phyloP scores from a whole-genome alignment of 2,797 vertebrate species.

The Psittacula derbiana region DNA sequence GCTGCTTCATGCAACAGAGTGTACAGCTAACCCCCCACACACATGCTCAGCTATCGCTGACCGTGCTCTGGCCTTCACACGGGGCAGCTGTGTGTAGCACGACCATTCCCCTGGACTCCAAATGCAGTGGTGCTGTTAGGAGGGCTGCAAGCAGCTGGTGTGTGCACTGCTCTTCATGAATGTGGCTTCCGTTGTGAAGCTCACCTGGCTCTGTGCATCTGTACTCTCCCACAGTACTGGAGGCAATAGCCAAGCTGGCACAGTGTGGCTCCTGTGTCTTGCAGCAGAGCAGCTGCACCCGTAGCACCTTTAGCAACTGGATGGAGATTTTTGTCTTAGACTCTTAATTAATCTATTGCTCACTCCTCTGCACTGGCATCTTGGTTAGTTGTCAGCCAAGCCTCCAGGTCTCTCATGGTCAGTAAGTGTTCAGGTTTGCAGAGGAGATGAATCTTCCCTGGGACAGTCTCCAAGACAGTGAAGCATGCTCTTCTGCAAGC shows the following conservation, averaged over 20 bases:
- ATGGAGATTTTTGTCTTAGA: background rate
- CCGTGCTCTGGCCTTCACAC: background rate
- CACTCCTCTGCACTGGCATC: background rate
- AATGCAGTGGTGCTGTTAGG: background rate
- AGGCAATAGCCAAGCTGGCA: background rate
- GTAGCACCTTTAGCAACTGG: background rate
- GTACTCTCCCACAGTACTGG: background rate
- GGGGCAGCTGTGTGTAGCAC: background rate
- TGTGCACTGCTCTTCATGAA: background rate
- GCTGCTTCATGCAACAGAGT: background rate
- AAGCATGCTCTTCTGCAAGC: background rate
- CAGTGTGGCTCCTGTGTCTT: background rate
- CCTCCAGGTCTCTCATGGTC: background rate
- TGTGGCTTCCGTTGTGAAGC: background rate
- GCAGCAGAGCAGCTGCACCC: background rate
- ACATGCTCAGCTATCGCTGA: fast-evolving
- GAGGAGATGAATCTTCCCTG: background rate
- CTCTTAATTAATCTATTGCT: background rate
- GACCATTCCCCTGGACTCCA: background rate
- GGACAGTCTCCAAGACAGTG: background rate
- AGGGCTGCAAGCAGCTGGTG: background rate
- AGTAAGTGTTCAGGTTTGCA: background rate
- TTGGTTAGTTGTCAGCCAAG: background rate
- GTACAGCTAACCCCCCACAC: background rate
- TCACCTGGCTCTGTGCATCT: background rate